These are phyloP conservation scores for Pollenia griseotomentosa DNA, from an alignment of 2,888 invertebrate genomes.

Conservation along the genomic window DNA sequence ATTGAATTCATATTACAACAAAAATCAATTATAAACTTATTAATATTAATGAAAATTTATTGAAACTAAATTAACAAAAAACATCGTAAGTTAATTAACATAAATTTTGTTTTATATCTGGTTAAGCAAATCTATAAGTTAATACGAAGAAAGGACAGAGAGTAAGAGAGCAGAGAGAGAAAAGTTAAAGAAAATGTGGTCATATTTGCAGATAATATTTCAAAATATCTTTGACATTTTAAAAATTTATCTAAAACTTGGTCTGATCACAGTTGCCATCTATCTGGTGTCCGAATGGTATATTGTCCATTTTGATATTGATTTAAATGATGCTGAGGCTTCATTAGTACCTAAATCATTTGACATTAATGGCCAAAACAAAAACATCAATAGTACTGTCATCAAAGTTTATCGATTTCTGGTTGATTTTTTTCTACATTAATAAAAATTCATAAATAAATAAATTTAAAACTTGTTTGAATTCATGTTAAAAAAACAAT, in stretches of 20 bases:
- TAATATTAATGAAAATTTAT: constrained; percentile 20
- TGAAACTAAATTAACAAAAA: not conserved
- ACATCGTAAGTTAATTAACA: constrained; percentile 4
- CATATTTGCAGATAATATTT: constrained; percentile 75
- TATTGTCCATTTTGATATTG: constrained; percentile 78
- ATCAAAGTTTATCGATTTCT: constrained; percentile 77
- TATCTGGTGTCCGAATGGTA: constrained; percentile 82
- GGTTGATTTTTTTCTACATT: constrained; percentile 76
- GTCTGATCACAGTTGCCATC: constrained; percentile 78
- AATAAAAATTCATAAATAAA: constrained; percentile 37
- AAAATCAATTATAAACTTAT: constrained; percentile 35
- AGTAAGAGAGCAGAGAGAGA: not conserved
- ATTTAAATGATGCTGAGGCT: constrained; percentile 75
- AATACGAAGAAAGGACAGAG: too few relatives aligned
- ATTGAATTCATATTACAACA: not conserved
- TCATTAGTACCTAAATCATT: constrained; percentile 69
- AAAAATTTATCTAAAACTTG: constrained; percentile 82
- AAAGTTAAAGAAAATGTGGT: constrained; percentile 54
- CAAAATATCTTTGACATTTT: constrained; percentile 78
- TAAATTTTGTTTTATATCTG: not conserved
- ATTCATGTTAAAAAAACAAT: not conserved
- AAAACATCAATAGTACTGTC: constrained; percentile 77
- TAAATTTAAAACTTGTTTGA: not conserved
- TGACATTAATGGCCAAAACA: not conserved
- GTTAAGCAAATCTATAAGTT: too few relatives aligned